Evolutionary conservation across 2,888 invertebrate species (phyloP).

Genomic region (Omphaloscelis lunosa): DNA sequence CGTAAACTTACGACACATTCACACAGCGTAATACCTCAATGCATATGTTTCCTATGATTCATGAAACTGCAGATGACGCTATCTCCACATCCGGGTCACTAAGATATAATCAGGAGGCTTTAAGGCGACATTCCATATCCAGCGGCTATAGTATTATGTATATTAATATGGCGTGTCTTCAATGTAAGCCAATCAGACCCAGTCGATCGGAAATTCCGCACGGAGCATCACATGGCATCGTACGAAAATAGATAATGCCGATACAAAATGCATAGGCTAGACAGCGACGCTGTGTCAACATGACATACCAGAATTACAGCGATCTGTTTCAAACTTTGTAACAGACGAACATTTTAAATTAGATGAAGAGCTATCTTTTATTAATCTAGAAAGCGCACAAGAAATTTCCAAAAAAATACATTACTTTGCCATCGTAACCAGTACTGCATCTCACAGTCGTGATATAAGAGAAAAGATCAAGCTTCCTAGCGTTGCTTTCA

Average conservation of each 20-base stretch:
- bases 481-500: constrained; percentile 6
- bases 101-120: constrained; percentile 50
- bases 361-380: not conserved
- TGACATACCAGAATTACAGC: not conserved
- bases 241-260: constrained; percentile 55
- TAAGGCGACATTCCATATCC: constrained; percentile 34
- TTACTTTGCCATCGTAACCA: not conserved
- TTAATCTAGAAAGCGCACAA: not conserved
- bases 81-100: constrained; percentile 75
- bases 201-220: constrained; percentile 54
- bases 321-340: constrained; percentile 7
- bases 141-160: constrained; percentile 36
- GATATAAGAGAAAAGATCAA: constrained; percentile 29
- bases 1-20: constrained; percentile 46
- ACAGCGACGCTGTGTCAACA: constrained; percentile 7
- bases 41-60: constrained; percentile 64
- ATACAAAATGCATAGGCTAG: constrained; percentile 47
- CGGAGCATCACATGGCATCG: constrained; percentile 37
- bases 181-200: constrained; percentile 40
- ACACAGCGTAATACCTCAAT: constrained; percentile 49
- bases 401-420: not conserved
- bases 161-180: constrained; percentile 32
- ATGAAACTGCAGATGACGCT: constrained; percentile 56
- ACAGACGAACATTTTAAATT: not conserved
- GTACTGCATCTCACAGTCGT: constrained; percentile 18